phyloP scores from a whole-genome alignment of 2,797 vertebrate species.

The Sebastes ruberrimus region DNA sequence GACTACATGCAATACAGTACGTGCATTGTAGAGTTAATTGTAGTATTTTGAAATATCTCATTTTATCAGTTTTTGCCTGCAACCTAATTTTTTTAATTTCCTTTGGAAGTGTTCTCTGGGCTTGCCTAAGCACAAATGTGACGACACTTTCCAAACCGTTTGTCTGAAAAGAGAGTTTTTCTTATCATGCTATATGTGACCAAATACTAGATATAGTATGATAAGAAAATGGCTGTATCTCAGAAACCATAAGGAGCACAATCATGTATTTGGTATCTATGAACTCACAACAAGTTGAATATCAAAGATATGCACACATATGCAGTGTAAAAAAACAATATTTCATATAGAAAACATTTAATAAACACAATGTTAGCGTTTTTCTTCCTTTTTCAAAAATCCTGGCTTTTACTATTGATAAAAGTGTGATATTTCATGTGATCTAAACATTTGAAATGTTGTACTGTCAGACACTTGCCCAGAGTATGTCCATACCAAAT shows the following conservation, averaged over 20 bases:
- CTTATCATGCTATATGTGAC: too few relatives aligned
- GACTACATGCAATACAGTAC: too few relatives aligned
- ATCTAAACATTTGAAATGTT: not conserved
- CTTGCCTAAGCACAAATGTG: too few relatives aligned
- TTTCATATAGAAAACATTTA: not conserved
- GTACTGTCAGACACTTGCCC: not conserved
- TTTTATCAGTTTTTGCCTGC: not conserved
- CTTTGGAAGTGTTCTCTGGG: too few relatives aligned
- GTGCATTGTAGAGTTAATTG: not conserved
- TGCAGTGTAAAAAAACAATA: too few relatives aligned
- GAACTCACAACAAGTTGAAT: not conserved
- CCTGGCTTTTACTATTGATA: not conserved
- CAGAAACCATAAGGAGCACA: not conserved
- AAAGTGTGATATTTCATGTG: not conserved
- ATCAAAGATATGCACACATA: not conserved
- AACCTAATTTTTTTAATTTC: too few relatives aligned
- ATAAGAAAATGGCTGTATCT: not conserved
- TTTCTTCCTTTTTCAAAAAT: not conserved
- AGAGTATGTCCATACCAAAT: not conserved
- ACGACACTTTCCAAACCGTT: too few relatives aligned
- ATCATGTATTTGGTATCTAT: not conserved
- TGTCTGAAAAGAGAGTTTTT: too few relatives aligned
- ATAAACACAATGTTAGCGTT: not conserved
- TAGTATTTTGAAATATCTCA: not conserved
- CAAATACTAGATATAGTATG: not conserved